phyloP scores from a whole-genome alignment of 2,113 vertebrate species.

The Pollachius pollachius region DNA sequence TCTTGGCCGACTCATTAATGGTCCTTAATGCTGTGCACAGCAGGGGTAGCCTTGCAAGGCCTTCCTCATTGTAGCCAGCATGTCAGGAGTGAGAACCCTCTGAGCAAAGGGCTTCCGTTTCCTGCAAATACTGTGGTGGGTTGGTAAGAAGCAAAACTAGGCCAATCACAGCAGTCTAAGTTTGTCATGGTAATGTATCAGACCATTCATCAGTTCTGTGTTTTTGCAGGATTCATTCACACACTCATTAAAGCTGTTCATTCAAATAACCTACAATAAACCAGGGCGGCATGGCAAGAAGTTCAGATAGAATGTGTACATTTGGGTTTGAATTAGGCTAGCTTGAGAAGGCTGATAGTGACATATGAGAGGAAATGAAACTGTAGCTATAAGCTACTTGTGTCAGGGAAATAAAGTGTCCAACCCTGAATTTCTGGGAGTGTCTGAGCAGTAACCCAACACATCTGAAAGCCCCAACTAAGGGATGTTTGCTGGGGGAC shows the following conservation, averaged over 20 bases:
- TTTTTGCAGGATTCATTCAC: too few species aligned
- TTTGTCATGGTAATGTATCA: neutral
- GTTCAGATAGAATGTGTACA: neutral
- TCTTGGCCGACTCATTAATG: too few species aligned
- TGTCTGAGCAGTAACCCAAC: too few species aligned
- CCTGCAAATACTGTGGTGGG: neutral
- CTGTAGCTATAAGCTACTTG: slow-evolving; percentile 32
- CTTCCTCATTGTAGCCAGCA: slow-evolving; percentile 24
- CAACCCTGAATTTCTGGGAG: slow-evolving; percentile 2
- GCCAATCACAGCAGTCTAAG: neutral
- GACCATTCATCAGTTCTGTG: neutral
- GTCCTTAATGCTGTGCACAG: too few species aligned
- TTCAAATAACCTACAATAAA: too few species aligned
- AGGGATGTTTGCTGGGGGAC: too few species aligned
- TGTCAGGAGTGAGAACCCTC: slow-evolving; percentile 32
- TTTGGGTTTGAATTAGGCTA: neutral
- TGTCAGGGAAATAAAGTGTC: slow-evolving; percentile 5
- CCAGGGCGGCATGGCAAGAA: neutral
- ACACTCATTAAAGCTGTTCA: too few species aligned
- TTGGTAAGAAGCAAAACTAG: slow-evolving; percentile 10
- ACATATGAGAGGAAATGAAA: slow-evolving; percentile 45
- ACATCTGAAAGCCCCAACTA: too few species aligned
- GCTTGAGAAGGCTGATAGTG: neutral
- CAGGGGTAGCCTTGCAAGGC: too few species aligned
- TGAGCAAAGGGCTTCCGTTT: slow-evolving; percentile 21